Base-by-base conservation (phyloP, 2,113 vertebrate genomes). In the Chitala chitala region DNA sequence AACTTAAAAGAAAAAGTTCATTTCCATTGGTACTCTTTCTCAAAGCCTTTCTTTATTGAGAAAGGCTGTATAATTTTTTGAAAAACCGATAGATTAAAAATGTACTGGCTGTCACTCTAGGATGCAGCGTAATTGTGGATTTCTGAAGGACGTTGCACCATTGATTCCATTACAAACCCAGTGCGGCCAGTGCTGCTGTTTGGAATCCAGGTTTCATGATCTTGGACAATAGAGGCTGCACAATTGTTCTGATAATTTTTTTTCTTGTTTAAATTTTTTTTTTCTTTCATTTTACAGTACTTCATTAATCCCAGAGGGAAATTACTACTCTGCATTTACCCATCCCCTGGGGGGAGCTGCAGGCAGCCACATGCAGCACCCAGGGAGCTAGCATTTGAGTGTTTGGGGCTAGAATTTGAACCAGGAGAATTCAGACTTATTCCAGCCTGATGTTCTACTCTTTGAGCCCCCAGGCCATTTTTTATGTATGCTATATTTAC, bases 1-100 rank as follows among this genome's bases (percentile, higher is more conserved):
- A 88, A 89, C 85, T 86, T 88, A 79, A 90, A 90, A 89, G 83
- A 87, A 82, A 72, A 76, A 83, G 87, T 84, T 89, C 87, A 86
- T 87, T 85, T 84, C 81, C 79, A 77, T 85, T 82, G 79, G 78
- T 26, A 82, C 77, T 81, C 80, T 80, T 77, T 81, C 77, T 69
- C 82, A 82, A 81, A 74, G 82, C 77, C 77, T 75, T 77, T 79
- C 82, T 85, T 87, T 85, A 81, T 86, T 83, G 82, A 82, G 64
- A 77, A 80, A 79, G 82, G 83, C 82, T 77, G 83, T 86, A 82
- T 84, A 84, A 86, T 88, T 87, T 88, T 88, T 63, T 81, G 81
- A 84, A 88, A 88, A 87, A 72, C 38, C 7, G 38, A 61, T 33
- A 72, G 38, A 72, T 72, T 48, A 72, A 72, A 72, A 44, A 85